Evolutionary conservation across 2,888 invertebrate genomes (phyloP).

Genomic region (Harpalus rubripes): DNA sequence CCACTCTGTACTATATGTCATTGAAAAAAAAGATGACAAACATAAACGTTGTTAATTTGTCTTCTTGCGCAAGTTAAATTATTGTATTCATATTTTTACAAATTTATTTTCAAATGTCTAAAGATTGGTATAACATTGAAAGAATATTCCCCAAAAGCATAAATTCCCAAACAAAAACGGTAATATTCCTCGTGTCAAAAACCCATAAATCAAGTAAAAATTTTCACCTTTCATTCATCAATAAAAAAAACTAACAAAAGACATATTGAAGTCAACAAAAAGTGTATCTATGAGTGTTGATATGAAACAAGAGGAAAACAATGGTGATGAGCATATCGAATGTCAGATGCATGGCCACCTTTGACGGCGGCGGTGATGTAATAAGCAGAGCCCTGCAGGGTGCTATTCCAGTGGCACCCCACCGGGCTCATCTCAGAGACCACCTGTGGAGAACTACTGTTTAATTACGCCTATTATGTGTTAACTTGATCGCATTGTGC

Average conservation of each 20-base stretch:
- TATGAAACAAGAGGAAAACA: constrained; percentile 43
- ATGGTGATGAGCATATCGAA: constrained; percentile 62
- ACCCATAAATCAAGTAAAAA: constrained; percentile 53
- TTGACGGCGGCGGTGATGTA: constrained; percentile 47
- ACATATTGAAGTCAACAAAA: constrained; percentile 16
- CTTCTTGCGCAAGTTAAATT: no score
- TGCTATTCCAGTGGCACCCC: constrained; percentile 32
- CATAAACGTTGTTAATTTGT: no score
- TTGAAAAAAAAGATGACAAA: no score
- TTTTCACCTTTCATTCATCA: not conserved
- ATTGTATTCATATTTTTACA: no score
- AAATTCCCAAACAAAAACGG: not conserved
- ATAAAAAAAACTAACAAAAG: constrained; percentile 46
- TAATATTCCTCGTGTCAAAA: constrained; percentile 46
- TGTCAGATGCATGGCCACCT: constrained; percentile 48
- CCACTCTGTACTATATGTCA: no score
- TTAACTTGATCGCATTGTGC: constrained; percentile 69
- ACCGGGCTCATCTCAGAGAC: constrained; percentile 56
- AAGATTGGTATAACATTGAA: no score
- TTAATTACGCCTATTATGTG: constrained; percentile 71
- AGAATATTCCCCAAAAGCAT: no score
- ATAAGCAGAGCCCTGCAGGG: constrained; percentile 58
- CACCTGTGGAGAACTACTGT: constrained; percentile 73
- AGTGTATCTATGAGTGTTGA: constrained; percentile 23
- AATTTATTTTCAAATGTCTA: no score